phyloP scores from a whole-genome alignment of 1,140 invertebrate species.

The Diorhabda sublineata region DNA sequence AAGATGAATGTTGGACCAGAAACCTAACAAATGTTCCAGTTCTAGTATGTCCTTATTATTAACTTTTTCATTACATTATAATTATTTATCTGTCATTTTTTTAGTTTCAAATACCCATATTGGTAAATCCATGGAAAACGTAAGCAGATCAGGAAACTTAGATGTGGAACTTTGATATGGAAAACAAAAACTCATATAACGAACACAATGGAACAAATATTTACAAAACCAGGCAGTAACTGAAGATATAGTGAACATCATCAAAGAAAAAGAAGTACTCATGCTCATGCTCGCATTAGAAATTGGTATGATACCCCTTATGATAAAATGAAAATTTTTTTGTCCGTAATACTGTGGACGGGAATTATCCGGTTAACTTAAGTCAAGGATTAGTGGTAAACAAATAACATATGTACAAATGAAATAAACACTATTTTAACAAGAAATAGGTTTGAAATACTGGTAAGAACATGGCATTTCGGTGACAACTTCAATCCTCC shows the following conservation, averaged over 20 bases:
- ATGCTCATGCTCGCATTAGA: conserved; percentile 3
- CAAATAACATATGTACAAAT: neutral
- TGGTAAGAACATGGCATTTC: conserved; percentile 45
- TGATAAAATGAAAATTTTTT: conserved; percentile 12
- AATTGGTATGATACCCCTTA: neutral
- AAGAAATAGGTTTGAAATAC: conserved; percentile 11
- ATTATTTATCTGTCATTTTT: neutral
- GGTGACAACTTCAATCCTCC: conserved; percentile 28
- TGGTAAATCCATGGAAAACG: neutral
- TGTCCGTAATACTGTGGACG: neutral
- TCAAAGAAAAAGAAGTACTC: conserved; percentile 6
- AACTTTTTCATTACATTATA: too few relatives aligned
- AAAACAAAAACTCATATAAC: neutral
- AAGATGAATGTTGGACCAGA: neutral
- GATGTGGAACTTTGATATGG: neutral
- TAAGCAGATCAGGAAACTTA: neutral
- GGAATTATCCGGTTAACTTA: neutral
- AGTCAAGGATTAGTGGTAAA: neutral
- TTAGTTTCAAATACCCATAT: neutral
- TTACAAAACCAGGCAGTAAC: neutral
- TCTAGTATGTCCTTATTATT: neutral
- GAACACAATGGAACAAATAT: neutral
- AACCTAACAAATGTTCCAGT: neutral
- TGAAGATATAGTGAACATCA: neutral
- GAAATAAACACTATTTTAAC: neutral